Base-by-base conservation (phyloP, 2,797 vertebrate genomes). In the Danio tinwini region DNA sequence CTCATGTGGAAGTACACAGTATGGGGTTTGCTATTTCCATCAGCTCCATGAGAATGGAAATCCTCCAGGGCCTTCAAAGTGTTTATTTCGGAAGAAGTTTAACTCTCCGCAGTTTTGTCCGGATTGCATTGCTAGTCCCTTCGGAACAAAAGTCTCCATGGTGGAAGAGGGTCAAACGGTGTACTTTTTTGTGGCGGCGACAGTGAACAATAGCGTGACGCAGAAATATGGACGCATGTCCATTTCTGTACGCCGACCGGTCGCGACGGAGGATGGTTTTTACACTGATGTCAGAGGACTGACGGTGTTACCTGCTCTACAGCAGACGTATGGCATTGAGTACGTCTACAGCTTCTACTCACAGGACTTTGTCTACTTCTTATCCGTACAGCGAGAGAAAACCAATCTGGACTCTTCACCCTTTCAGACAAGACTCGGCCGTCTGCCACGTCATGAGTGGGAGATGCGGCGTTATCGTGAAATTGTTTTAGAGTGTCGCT, bases 151-250 rank as follows among this genome's bases (percentile, higher is more conserved):
- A 16, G 94, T 95, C 74, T 93, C 94, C 0, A 92, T 98, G 89
- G 93, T 96, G 19, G 94, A 94, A 52, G 93, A 93, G 58, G 90
- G 88, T 47, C 92, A 93, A 1, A 89, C 93, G 0, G 91, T 94
- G n/a, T 94, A 94, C 75, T 96, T 99, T 84, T 99, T 97, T 53
- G 93, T 96, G 0, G 97, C 95, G 0, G 93, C 96, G 17, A 94
- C 96, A 0, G 78, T 99, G 40, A 94, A 97, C 65, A 88, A 92
- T 67, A 93, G 89, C 0, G 91, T 97, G 79, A 95, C 93, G 0
- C 89, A 93, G 1, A 90, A 16, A 65, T 98, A 97, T 0, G 94
- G 94, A 70, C 95, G 96, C 0, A 94, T 90, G 78, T 99, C 97
- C 0, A 87, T 98, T 85, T 98, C 98, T 0, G 84, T 99, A 55